Evolutionary conservation across 2,797 vertebrate species (phyloP), one percentile per base, ranked within the genome.

Genomic region (Pagetopsis macropterus): DNA sequence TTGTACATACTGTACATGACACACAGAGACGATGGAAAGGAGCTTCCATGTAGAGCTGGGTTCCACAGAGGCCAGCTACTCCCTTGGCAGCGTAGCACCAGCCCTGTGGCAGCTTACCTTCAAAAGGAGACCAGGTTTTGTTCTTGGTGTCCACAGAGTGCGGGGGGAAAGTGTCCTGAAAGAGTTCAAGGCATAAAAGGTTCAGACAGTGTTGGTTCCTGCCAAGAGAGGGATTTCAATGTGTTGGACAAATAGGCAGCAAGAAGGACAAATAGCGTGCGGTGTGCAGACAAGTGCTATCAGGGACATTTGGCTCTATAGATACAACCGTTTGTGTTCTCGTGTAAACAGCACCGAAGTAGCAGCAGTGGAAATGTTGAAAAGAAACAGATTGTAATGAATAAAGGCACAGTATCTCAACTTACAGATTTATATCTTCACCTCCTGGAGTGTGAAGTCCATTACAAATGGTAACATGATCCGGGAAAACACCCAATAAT

Each of bases 61-160:
- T 51, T 19, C 66, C 69, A 37, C 62, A 70, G 27, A 46, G 63
- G 71, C 59, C 83, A 87, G 80, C 46, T 37, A 81, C 94, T 94
- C 83, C 95, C 94, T 93, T 95, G 86, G 92, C 82, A 54, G 94
- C 84, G 49, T 91, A 95, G 50, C 94, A 92, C 91, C 94, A 94
- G 67, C 89, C 91, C 83, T 94, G 94, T 44, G 90, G 93, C 49
- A 95, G 92, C 75, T 92, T 93, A 37, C 94, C 94, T 78, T 95
- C 94, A 86, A 95, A 96, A 6, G 91, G 91, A 45, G 88, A 88
- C 91, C 95, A 94, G 58, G 79, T 92, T 88, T 94, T 94, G 60
- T 88, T 93, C 79, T 94, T 93, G 56, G 88, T 78, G 62, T 95
- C 94, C 72, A 93, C 93, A 41, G 75, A 94, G 73, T 93, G 95